Base-by-base conservation (phyloP, 2,797 vertebrate species). In the Schizothorax lantsangensis region DNA sequence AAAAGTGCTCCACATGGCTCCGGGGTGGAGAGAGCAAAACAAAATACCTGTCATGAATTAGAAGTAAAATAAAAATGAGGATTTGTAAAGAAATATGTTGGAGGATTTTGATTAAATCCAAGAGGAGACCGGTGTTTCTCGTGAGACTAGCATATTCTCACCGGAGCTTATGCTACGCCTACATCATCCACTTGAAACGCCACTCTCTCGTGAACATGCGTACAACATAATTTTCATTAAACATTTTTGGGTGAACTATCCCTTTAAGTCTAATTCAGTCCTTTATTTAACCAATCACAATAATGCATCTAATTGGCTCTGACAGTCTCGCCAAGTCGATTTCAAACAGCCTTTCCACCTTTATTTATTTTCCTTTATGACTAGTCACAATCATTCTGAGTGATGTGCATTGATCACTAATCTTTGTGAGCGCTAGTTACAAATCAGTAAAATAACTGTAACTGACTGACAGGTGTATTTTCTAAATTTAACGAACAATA, bases 331-430 rank as follows among this genome's bases (percentile, higher is more conserved):
- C 91, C 91, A 90, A 92, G 90, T 93, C 90, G 90, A 94, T 94
- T 94, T 92, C 93, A 94, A 88, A 92, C 87, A 91, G 92, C 26
- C 88, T 91, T 93, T 86, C 79, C 85, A 89, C 89, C 85, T 91
- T 92, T 94, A 1, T 64, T 19, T 57, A 9, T 73, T 71, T 83
- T 72, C 43, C 92, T 93, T 92, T 94, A 92, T 95, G 95, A 95
- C 95, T 94, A 95, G 91, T 92, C 91, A 91, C 93, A 95, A 95
- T 95, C 94, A 94, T 91, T 84, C 85, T 8, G 89, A 95, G 94
- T 93, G 94, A 95, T 95, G 95, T 95, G 95, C 94, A 95, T 95
- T 90, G 92, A 94, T 95, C 91, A 90, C 89, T 90, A 92, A 88
- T 89, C 79, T 91, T 87, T 86, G 49, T 90, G 86, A 57, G 66